Conservation (phyloP, 2,797 vertebrate species). For the Takifugu rubripes region DNA sequence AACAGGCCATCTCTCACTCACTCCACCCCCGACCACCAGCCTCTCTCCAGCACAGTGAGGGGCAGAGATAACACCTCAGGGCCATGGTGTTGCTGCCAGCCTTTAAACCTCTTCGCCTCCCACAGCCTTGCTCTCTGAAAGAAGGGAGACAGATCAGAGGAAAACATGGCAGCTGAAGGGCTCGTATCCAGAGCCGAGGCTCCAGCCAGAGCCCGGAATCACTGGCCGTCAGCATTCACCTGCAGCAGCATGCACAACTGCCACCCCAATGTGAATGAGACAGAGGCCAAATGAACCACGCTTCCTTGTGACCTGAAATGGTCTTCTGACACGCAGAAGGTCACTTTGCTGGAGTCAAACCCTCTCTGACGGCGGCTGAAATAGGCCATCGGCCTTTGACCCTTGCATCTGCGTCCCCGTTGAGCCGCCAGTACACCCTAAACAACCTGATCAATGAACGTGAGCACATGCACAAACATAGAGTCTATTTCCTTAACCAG, state of each 20-base stretch:
- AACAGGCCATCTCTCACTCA: constrained; percentile 30
- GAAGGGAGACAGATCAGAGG: constrained; percentile 63
- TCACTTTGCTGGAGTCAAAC: constrained; percentile 43
- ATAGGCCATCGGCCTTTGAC: constrained; percentile 71
- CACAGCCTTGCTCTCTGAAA: constrained; percentile 59
- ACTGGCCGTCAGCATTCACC: constrained; percentile 48
- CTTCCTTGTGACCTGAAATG: neutral
- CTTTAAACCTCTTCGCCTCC: constrained; percentile 60
- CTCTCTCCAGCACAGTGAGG: constrained; percentile 60
- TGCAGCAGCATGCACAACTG: constrained; percentile 12
- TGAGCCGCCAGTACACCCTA: constrained; percentile 53
- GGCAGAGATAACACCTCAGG: constrained; percentile 75
- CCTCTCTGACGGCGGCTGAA: constrained; percentile 70
- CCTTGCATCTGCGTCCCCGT: constrained; percentile 62
- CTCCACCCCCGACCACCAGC: constrained; percentile 34
- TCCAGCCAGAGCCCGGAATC: constrained; percentile 47
- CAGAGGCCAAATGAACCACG: neutral
- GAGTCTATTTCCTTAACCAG: too few species aligned
- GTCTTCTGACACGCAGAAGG: neutral
- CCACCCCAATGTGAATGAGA: neutral
- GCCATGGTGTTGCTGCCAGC: constrained; percentile 72
- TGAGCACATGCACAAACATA: constrained; percentile 10
- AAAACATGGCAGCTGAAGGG: constrained; percentile 58
- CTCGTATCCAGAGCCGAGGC: constrained; percentile 52
- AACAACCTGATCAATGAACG: constrained; percentile 37